Percentiles rank a stretch among this genome's conserved stretches.
These are phyloP conservation scores for Oligia fasciuncula DNA, from an alignment of 2,888 invertebrate species.

Conservation along the genomic window DNA sequence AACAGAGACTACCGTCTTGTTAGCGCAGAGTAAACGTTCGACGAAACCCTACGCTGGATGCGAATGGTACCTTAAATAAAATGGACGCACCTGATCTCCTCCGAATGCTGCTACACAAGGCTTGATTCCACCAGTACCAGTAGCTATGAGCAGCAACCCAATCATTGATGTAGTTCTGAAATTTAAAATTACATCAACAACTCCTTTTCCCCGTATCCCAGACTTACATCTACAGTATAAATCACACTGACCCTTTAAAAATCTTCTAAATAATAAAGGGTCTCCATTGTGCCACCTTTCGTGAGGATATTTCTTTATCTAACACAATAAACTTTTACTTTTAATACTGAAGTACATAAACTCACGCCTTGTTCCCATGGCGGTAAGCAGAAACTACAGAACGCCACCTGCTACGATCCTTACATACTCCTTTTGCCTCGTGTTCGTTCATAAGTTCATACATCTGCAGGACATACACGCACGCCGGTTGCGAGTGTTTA, in stretches of 20 bases:
- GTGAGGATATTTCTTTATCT: neutral
- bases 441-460: no score
- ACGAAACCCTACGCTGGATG: neutral
- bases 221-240: neutral
- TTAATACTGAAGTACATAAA: no score
- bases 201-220: neutral
- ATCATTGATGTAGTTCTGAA: constrained; percentile 89
- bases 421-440: no score
- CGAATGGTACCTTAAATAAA: neutral
- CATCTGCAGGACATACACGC: neutral
- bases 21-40: neutral
- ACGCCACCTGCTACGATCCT: no score
- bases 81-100: constrained; percentile 92
- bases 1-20: neutral
- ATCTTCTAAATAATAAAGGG: neutral
- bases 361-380: no score
- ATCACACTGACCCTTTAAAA: neutral
- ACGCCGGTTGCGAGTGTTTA: neutral
- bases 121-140: constrained; percentile 96
- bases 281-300: no score
- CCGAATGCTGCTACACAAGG: constrained; percentile 97
- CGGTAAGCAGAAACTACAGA: no score
- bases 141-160: constrained; percentile 91
- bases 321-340: neutral
- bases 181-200: constrained; percentile 7